Evolutionary conservation across 2,797 vertebrate species (phyloP).

Genomic region (Urocyon cinereoargenteus): DNA sequence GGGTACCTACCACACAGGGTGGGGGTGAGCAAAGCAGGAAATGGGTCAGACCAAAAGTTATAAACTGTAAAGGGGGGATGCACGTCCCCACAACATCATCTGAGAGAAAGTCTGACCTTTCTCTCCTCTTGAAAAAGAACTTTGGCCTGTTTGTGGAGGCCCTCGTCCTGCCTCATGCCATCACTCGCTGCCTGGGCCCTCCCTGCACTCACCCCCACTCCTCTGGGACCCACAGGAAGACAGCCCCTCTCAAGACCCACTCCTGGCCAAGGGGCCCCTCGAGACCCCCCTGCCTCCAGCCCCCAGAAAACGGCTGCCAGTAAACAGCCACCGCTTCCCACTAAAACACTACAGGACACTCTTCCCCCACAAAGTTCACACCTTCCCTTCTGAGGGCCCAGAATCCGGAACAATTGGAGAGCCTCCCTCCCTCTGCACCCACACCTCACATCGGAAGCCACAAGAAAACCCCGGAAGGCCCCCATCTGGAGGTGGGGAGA

Average conservation of each 20-base stretch:
- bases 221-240: neutral
- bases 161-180: neutral
- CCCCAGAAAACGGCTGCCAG: neutral
- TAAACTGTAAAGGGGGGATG: neutral
- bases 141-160: neutral
- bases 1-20: fast-evolving
- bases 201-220: neutral
- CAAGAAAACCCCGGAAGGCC: neutral
- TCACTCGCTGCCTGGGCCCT: neutral
- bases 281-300: fast-evolving
- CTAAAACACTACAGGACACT: neutral
- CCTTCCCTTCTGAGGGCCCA: neutral
- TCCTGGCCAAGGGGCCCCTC: neutral
- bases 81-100: fast-evolving
- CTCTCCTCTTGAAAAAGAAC: neutral
- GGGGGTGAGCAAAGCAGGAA: fast-evolving
- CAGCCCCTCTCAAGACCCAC: neutral
- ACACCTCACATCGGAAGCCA: neutral
- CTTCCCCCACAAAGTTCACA: neutral
- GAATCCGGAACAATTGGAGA: fast-evolving
- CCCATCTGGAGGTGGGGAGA: neutral
- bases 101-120: neutral
- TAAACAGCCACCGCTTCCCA: neutral
- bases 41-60: too few species aligned
- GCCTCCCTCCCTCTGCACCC: neutral